Conservation (phyloP, 1,140 invertebrate genomes). For the Drosophila simulans region DNA sequence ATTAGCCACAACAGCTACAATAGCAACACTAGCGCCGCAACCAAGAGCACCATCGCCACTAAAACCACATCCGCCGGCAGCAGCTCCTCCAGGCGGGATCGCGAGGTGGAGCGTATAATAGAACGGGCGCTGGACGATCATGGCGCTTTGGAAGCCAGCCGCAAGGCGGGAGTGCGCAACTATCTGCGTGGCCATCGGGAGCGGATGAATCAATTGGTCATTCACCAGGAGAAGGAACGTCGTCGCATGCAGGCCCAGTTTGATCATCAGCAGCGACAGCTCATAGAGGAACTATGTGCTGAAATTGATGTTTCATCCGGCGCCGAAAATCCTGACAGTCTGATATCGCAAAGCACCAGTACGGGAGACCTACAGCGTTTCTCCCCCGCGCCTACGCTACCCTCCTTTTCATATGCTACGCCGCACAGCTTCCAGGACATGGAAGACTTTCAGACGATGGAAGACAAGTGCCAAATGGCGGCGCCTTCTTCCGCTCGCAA, state of each 20-base stretch:
- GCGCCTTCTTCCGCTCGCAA: constrained; percentile 30
- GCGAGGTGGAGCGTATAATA: constrained; percentile 53
- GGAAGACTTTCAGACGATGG: constrained; percentile 1
- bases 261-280: constrained; percentile 66
- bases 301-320: constrained; percentile 51
- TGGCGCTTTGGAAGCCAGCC: constrained; percentile 22
- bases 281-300: constrained; percentile 72
- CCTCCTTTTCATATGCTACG: constrained; percentile 2
- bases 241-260: constrained; percentile 67
- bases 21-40: constrained; percentile 4
- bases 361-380: background rate
- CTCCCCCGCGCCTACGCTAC: background rate
- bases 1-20: background rate
- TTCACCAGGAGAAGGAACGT: constrained; percentile 76
- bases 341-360: constrained; percentile 43
- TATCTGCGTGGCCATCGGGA: constrained; percentile 76
- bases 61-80: background rate
- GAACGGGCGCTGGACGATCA: constrained; percentile 45
- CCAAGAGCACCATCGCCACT: background rate
- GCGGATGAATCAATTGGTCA: constrained; percentile 83
- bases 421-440: constrained; percentile 7
- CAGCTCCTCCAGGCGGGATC: constrained; percentile 18
- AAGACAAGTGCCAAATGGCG: background rate
- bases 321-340: constrained; percentile 4
- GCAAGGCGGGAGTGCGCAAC: constrained; percentile 53